Conservation (phyloP, 1,140 invertebrate genomes). For the Stenopsyche tienmushanensis region DNA sequence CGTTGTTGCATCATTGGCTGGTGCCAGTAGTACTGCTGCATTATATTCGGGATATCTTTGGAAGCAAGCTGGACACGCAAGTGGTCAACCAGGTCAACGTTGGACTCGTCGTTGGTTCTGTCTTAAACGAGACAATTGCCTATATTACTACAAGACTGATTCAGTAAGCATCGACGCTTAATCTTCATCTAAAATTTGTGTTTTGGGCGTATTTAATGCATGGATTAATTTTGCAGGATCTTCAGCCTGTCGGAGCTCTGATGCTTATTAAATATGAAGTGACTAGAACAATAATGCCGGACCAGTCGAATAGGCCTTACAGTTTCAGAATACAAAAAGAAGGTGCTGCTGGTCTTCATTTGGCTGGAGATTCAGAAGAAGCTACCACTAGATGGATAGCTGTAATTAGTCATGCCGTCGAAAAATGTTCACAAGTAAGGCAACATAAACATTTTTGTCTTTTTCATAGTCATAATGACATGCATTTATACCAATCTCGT, state of each 20-base stretch:
- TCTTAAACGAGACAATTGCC: conserved; percentile 85
- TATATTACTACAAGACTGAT: conserved; percentile 94
- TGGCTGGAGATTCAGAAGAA: conserved; percentile 79
- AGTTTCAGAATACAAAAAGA: conserved; percentile 76
- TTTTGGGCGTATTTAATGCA: not conserved
- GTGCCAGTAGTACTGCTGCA: conserved; percentile 61
- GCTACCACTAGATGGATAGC: conserved; percentile 73
- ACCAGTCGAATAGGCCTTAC: conserved; percentile 49
- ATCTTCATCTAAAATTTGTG: not conserved
- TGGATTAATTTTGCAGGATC: conserved; percentile 61
- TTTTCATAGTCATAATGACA: no score
- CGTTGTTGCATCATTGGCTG: conserved; percentile 65
- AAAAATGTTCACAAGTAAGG: conserved; percentile 62
- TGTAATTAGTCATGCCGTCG: conserved; percentile 69
- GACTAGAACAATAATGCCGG: conserved; percentile 57
- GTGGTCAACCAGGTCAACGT: conserved; percentile 60
- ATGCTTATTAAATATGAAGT: conserved; percentile 83
- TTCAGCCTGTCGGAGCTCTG: conserved; percentile 86
- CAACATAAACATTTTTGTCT: not conserved
- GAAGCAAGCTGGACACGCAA: conserved; percentile 64
- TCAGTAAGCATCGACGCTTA: conserved; percentile 58
- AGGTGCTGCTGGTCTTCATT: conserved; percentile 73
- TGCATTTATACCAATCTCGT: no score
- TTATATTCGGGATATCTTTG: conserved; percentile 79
- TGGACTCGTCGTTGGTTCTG: conserved; percentile 93